phyloP scores from a whole-genome alignment of 2,888 invertebrate species.

The Epinotia nisella region DNA sequence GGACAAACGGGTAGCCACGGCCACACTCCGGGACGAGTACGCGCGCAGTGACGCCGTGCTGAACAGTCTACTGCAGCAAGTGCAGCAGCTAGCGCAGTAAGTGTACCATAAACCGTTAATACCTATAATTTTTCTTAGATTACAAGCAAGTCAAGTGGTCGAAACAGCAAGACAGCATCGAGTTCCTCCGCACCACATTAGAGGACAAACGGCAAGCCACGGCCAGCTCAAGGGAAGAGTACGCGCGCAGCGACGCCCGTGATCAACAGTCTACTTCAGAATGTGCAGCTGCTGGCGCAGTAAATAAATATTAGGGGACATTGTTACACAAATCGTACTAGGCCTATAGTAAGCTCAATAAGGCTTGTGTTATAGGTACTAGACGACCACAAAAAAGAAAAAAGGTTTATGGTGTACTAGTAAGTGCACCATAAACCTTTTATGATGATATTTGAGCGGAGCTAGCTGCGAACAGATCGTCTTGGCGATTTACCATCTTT shows the following conservation, averaged over 20 bases:
- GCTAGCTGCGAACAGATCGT: too few relatives aligned
- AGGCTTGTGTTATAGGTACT: too few relatives aligned
- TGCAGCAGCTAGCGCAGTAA: constrained; percentile 69
- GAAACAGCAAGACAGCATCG: neutral
- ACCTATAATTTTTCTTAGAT: neutral
- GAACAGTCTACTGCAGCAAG: constrained; percentile 60
- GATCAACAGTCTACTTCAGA: constrained; percentile 60
- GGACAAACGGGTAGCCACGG: constrained; percentile 73
- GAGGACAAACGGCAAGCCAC: constrained; percentile 76
- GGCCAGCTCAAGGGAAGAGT: constrained; percentile 61
- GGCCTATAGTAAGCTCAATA: too few relatives aligned
- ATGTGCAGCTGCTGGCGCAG: constrained; percentile 68
- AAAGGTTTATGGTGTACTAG: too few relatives aligned
- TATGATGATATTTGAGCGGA: too few relatives aligned
- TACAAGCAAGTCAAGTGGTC: neutral
- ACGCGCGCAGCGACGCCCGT: constrained; percentile 60
- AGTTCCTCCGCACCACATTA: constrained; percentile 58
- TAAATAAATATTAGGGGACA: too few relatives aligned
- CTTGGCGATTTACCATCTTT: too few relatives aligned
- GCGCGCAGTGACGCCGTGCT: constrained; percentile 62
- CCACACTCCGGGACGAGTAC: constrained; percentile 59
- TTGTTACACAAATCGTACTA: too few relatives aligned
- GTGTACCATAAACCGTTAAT: constrained; percentile 47
- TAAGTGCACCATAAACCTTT: too few relatives aligned
- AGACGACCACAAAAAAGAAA: too few relatives aligned